These are phyloP conservation scores for Nephotettix cincticeps DNA, from an alignment of 1,140 invertebrate species.

Conservation along the genomic window DNA sequence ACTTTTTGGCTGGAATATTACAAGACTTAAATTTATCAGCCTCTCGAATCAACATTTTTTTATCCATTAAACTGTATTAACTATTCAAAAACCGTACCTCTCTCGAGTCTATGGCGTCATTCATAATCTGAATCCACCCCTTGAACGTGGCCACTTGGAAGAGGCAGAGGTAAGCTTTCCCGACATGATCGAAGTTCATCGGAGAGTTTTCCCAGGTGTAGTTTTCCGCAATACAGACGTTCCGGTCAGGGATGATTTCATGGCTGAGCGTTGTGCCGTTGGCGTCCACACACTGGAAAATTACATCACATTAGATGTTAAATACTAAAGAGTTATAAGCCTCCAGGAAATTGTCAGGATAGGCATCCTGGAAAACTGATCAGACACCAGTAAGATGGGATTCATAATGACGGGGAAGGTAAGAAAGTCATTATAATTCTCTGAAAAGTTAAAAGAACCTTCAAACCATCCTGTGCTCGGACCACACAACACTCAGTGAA, in stretches of 20 bases:
- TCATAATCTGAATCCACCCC: conserved; percentile 95
- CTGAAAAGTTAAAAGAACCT: too few relatives aligned
- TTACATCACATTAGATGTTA: too few relatives aligned
- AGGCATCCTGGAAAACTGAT: too few relatives aligned
- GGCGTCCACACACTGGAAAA: conserved; percentile 78
- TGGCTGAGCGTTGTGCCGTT: conserved; percentile 78
- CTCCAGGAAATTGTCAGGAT: too few relatives aligned
- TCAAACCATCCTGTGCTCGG: too few relatives aligned
- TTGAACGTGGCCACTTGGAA: conserved; percentile 99
- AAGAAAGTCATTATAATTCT: too few relatives aligned
- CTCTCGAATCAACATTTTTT: neutral
- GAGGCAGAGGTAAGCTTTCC: conserved; percentile 94
- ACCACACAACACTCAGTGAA: too few relatives aligned
- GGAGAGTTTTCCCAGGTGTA: conserved; percentile 94
- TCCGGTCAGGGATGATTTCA: conserved; percentile 82
- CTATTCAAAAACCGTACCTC: conserved; percentile 58
- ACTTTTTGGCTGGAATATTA: too few relatives aligned
- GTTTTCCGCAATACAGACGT: conserved; percentile 82
- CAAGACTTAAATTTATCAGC: neutral
- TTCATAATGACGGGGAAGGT: too few relatives aligned
- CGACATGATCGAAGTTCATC: conserved; percentile 98
- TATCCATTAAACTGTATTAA: too few relatives aligned
- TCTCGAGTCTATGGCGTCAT: conserved; percentile 94
- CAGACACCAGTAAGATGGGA: too few relatives aligned
- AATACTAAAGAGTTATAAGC: too few relatives aligned